phyloP scores from a whole-genome alignment of 2,888 invertebrate genomes.

The Busseola fusca region DNA sequence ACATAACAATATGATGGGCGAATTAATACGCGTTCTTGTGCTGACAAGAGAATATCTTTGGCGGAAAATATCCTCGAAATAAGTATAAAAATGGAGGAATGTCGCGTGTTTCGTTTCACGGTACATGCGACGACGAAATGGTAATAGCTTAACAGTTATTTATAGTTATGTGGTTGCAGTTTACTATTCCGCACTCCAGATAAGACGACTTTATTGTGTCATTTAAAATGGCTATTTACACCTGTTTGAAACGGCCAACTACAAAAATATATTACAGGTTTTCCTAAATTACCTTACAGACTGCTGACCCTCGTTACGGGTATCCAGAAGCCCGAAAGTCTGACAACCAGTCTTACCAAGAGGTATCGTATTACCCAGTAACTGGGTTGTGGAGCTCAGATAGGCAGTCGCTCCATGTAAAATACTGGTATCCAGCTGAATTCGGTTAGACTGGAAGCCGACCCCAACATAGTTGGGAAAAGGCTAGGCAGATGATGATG shows the following conservation, averaged over 20 bases:
- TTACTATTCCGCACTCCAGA: constrained; percentile 31
- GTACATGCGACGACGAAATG: constrained; percentile 48
- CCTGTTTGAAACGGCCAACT: constrained; percentile 9
- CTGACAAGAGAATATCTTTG: constrained; percentile 55
- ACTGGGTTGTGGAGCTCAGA: no score
- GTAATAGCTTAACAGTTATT: constrained; percentile 43
- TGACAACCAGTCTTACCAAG: no score
- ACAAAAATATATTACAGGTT: constrained; percentile 2
- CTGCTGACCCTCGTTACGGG: no score
- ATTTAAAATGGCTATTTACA: constrained; percentile 26
- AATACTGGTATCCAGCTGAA: no score
- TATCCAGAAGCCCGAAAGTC: no score
- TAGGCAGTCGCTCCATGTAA: no score
- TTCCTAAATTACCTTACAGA: no score
- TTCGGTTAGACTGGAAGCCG: no score
- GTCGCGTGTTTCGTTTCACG: constrained; percentile 41
- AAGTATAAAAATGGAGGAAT: constrained; percentile 25
- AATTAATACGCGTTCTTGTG: constrained; percentile 40
- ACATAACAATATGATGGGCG: constrained; percentile 47
- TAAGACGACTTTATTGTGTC: constrained; percentile 33
- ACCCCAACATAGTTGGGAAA: no score
- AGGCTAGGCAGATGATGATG: no score
- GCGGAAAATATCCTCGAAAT: constrained; percentile 33
- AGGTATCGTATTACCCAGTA: no score
- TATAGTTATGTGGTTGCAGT: constrained; percentile 41